Percentiles rank a stretch among this genome's conserved stretches.
phyloP scores from a whole-genome alignment of 2,797 vertebrate species.

The Anas capensis region DNA sequence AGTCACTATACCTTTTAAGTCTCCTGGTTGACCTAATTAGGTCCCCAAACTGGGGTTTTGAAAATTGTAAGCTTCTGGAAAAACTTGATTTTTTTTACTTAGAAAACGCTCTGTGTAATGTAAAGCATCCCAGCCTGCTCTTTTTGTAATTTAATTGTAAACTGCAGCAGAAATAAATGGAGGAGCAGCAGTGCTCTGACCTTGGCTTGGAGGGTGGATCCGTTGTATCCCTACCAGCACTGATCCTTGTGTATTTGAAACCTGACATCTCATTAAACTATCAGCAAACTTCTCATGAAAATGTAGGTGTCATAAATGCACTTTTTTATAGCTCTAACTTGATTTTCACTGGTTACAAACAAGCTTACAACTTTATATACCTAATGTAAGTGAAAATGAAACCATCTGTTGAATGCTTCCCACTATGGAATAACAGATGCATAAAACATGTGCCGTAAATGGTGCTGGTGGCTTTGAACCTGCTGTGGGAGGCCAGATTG shows the following conservation, averaged over 20 bases:
- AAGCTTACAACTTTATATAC: constrained; percentile 32
- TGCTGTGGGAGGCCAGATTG: constrained; percentile 56
- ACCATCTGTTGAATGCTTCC: constrained; percentile 66
- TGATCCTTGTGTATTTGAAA: neutral
- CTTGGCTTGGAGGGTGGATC: neutral
- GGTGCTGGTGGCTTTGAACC: constrained; percentile 36
- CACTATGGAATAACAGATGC: constrained; percentile 41
- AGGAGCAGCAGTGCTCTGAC: neutral
- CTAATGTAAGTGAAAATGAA: constrained; percentile 64
- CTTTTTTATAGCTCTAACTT: neutral
- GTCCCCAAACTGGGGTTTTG: neutral
- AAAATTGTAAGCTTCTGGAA: neutral
- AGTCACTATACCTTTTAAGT: neutral
- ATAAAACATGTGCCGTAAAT: constrained; percentile 1
- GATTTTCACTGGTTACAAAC: constrained; percentile 47
- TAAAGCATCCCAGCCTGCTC: neutral
- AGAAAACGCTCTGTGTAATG: neutral
- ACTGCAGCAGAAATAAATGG: neutral
- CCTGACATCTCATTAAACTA: neutral
- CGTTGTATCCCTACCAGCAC: neutral
- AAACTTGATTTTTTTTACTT: neutral
- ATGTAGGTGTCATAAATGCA: neutral
- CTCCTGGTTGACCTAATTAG: neutral
- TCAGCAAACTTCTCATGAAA: neutral
- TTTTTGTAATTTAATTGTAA: neutral